These are phyloP conservation scores for Alcedo atthis DNA, from an alignment of 2,797 vertebrate genomes.

Conservation along the genomic window DNA sequence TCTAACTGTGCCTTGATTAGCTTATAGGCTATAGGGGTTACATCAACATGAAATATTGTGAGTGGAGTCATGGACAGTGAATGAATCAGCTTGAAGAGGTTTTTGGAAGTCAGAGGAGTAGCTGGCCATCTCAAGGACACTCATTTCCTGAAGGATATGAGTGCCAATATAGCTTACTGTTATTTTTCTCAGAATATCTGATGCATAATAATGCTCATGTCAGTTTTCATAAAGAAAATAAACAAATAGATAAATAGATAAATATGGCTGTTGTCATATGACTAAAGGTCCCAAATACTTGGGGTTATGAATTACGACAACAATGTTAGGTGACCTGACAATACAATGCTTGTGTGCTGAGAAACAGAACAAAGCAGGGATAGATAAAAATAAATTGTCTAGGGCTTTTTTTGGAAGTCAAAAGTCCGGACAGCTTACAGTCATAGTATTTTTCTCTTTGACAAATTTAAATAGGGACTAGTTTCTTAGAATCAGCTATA, in stretches of 20 bases:
- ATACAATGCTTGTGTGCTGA: background rate
- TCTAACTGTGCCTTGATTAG: conserved; percentile 41
- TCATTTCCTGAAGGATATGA: background rate
- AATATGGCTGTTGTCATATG: background rate
- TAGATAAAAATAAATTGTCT: fast-evolving
- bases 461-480: background rate
- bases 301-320: background rate
- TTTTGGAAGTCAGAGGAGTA: conserved; percentile 55
- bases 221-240: background rate
- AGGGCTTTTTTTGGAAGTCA: background rate
- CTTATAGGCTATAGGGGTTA: conserved; percentile 35
- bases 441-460: background rate
- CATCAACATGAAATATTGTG: conserved; percentile 42
- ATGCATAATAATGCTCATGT: conserved; percentile 42
- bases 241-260: background rate
- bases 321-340: background rate
- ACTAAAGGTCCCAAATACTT: background rate
- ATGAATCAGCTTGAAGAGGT: conserved; percentile 40
- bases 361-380: background rate
- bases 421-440: background rate
- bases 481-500: background rate
- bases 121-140: conserved; percentile 21
- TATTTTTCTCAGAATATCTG: conserved; percentile 52
- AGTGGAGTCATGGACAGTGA: background rate
- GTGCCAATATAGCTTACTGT: conserved; percentile 26